A percentile compares a stretch with the other conserved stretches of the same genome.
Evolutionary conservation across 2,888 invertebrate species (phyloP).

Genomic region (Hyposoter didymator): DNA sequence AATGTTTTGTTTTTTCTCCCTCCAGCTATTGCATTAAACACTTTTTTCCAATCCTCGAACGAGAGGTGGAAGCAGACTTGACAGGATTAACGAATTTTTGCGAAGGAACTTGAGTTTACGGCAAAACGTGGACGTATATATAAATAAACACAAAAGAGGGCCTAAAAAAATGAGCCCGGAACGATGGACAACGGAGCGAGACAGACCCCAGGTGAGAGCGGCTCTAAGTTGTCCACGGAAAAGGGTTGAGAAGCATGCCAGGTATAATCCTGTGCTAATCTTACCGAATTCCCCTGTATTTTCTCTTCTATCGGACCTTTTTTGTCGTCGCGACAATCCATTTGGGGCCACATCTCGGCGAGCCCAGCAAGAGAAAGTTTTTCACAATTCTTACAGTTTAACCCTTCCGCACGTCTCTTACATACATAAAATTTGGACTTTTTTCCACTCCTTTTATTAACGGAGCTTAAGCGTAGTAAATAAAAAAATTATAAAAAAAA

Average conservation of each 20-base stretch:
- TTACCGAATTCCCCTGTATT: conserved; percentile 52
- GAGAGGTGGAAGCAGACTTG: conserved; percentile 21
- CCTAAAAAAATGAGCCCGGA: conserved; percentile 24
- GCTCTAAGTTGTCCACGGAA: conserved; percentile 52
- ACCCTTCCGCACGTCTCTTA: conserved; percentile 43
- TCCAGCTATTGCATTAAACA: conserved; percentile 43
- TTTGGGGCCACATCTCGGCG: conserved; percentile 20
- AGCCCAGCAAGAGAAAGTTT: conserved; percentile 20
- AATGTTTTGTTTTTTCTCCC: conserved; percentile 37
- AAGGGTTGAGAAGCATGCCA: conserved; percentile 74
- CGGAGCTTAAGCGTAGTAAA: conserved; percentile 50
- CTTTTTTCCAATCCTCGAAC: conserved; percentile 59
- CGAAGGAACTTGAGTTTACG: conserved; percentile 47
- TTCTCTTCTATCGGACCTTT: conserved; percentile 63
- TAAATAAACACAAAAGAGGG: conserved; percentile 7
- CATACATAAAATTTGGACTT: conserved; percentile 10
- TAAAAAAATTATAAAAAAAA: conserved; percentile 27
- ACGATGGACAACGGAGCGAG: not conserved
- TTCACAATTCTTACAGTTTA: conserved; percentile 35
- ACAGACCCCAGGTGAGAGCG: conserved; percentile 7
- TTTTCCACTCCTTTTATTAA: conserved; percentile 55
- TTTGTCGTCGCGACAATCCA: conserved; percentile 50
- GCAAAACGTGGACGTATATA: conserved; percentile 18
- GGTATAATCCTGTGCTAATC: conserved; percentile 73
- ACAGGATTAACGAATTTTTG: conserved; percentile 63